phyloP scores from a whole-genome alignment of 2,888 invertebrate genomes.

The Idaea straminata region DNA sequence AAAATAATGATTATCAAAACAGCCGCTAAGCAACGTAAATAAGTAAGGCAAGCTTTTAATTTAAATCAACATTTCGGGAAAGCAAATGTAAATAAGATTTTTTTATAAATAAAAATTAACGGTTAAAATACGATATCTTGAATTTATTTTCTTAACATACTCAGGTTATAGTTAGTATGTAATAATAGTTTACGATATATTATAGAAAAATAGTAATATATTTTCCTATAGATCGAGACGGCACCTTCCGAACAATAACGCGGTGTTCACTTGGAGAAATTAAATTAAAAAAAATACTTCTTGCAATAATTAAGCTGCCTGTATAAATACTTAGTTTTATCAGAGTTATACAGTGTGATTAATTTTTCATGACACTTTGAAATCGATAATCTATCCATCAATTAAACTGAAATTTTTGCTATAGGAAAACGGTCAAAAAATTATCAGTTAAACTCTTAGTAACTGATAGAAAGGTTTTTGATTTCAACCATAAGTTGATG shows the following conservation, averaged over 20 bases:
- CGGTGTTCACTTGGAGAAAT: background rate
- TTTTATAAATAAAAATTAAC: slow-evolving; percentile 50
- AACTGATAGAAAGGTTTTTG: no score
- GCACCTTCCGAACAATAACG: background rate
- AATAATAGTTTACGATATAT: background rate
- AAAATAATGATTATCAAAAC: no score
- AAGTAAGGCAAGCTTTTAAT: slow-evolving; percentile 30
- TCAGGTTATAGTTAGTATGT: slow-evolving; percentile 3
- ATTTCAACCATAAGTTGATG: no score
- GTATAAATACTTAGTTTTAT: background rate
- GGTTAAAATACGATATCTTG: slow-evolving; percentile 5
- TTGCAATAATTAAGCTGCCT: background rate
- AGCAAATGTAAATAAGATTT: slow-evolving; percentile 74
- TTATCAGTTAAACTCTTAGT: no score
- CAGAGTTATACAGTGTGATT: background rate
- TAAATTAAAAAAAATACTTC: background rate
- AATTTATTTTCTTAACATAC: slow-evolving; percentile 1
- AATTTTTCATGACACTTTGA: background rate
- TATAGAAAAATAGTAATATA: slow-evolving; percentile 5
- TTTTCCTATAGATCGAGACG: slow-evolving; percentile 1
- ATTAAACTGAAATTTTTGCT: no score
- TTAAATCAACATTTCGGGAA: slow-evolving; percentile 54
- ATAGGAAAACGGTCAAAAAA: no score
- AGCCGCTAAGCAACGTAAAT: background rate
- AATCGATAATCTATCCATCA: background rate